phyloP scores from a whole-genome alignment of 2,113 vertebrate species.

The Baryphthengus martii region DNA sequence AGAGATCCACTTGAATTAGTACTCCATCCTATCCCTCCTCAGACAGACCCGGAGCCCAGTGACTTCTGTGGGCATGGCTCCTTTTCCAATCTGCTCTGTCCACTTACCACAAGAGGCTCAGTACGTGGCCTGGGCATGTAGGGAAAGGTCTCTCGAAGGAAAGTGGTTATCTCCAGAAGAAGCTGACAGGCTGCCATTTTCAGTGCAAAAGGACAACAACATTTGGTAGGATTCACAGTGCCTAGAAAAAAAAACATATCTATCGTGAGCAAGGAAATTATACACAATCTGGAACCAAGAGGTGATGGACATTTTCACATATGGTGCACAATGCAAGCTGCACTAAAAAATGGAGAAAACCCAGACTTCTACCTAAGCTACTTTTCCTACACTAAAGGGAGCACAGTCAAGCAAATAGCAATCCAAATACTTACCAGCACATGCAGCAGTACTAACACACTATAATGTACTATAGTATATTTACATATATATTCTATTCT shows the following conservation, averaged over 20 bases:
- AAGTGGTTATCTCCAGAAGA: slow-evolving; percentile 95
- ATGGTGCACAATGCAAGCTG: slow-evolving; percentile 16
- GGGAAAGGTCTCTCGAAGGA: slow-evolving; percentile 95
- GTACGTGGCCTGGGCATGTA: slow-evolving; percentile 91
- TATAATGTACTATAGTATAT: neutral
- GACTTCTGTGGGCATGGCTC: no score
- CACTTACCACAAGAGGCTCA: slow-evolving; percentile 91
- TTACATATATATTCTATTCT: no score
- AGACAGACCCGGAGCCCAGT: neutral
- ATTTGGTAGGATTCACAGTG: slow-evolving; percentile 97
- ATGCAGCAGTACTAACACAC: neutral
- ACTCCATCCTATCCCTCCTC: neutral
- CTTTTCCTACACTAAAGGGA: neutral
- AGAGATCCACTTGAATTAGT: neutral
- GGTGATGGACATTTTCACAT: slow-evolving; percentile 42
- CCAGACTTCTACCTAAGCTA: neutral
- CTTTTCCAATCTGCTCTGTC: neutral
- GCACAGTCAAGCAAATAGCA: neutral
- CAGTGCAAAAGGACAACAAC: slow-evolving; percentile 94
- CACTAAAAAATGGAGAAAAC: neutral
- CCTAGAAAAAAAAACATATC: slow-evolving; percentile 74
- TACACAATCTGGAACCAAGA: neutral
- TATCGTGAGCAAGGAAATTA: neutral
- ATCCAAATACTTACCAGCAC: neutral
- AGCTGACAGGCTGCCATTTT: slow-evolving; percentile 99